phyloP scores from a whole-genome alignment of 2,113 vertebrate species.

The Perca schrenkii region DNA sequence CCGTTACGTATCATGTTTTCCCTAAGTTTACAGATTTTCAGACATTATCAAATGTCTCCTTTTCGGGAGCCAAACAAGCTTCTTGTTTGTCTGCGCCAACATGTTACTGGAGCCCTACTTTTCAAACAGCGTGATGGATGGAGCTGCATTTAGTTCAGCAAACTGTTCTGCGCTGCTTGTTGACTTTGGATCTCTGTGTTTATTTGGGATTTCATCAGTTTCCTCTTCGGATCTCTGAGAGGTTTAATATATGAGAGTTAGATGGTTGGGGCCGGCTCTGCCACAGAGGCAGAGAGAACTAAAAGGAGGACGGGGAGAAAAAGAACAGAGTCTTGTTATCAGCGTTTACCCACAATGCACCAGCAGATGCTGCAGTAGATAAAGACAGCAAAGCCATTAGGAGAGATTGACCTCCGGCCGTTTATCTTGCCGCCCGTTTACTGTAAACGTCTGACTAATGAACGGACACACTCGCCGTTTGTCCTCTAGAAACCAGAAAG shows the following conservation, averaged over 20 bases:
- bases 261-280: not conserved
- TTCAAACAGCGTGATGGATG: no score
- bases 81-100: no score
- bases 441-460: not conserved
- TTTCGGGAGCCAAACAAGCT: no score
- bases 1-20: no score
- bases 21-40: no score
- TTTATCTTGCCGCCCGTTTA: constrained; percentile 23
- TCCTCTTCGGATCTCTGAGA: no score
- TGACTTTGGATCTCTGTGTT: no score
- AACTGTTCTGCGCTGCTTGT: no score
- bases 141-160: no score
- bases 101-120: no score
- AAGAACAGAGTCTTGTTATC: not conserved
- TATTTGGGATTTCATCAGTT: no score
- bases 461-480: not conserved
- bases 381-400: constrained; percentile 2
- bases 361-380: constrained; percentile 31
- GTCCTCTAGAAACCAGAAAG: not conserved
- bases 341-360: constrained; percentile 35
- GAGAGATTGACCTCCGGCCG: constrained; percentile 15
- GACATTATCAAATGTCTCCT: no score
- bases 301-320: not conserved
- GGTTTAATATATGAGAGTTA: not conserved
- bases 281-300: not conserved